Evolutionary conservation across 2,113 vertebrate genomes (phyloP).

Genomic region (Hoplias malabaricus): DNA sequence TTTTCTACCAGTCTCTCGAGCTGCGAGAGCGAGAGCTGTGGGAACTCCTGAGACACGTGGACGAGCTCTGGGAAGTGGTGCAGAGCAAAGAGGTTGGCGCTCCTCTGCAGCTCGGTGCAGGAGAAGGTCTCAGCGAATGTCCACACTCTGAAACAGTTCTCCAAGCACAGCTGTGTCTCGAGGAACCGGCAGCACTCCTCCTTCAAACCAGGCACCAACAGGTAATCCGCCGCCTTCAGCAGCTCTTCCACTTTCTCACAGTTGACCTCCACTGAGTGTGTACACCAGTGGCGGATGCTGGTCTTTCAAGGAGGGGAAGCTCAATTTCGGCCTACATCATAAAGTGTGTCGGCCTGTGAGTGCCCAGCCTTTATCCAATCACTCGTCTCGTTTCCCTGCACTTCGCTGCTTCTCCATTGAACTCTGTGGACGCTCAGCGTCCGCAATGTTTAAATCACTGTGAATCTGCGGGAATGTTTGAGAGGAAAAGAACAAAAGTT

Average conservation of each 20-base stretch:
- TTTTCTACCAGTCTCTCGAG: constrained; percentile 73
- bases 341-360: no score
- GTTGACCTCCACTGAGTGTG: constrained; percentile 66
- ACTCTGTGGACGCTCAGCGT: no score
- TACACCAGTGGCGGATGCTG: no score
- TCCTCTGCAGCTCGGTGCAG: constrained; percentile 62
- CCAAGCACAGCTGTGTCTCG: constrained; percentile 65
- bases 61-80: constrained; percentile 79
- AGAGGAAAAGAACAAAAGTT: no score
- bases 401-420: no score
- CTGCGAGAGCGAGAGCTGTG: constrained; percentile 72
- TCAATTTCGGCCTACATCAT: no score
- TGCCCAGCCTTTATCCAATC: no score
- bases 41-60: constrained; percentile 71
- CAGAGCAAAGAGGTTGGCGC: constrained; percentile 74
- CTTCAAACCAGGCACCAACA: constrained; percentile 72
- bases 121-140: constrained; percentile 71
- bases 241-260: constrained; percentile 71
- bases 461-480: no score
- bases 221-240: constrained; percentile 72
- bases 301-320: no score
- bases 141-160: constrained; percentile 81
- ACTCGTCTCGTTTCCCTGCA: no score
- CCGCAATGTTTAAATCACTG: no score
- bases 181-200: constrained; percentile 76